Evolutionary conservation across 2,888 invertebrate species (phyloP), one percentile per base, ranked within the genome.

Genomic region (Aspidiotus rigidus): DNA sequence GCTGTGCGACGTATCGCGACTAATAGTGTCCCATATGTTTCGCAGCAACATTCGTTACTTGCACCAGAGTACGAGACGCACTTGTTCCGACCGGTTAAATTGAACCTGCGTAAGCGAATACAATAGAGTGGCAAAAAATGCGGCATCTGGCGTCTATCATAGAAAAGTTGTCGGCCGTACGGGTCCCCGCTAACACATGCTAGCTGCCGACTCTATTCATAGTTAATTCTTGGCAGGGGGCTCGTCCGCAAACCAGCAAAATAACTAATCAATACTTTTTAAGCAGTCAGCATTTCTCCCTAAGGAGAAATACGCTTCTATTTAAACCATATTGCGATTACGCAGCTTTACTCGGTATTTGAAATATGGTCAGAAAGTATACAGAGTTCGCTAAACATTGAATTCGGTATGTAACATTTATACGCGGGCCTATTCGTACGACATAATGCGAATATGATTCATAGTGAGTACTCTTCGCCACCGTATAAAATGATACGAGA

Each of bases 91-190:
- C 49, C 49, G 55, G 49, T 64, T 64, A 64, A 41, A 64, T 64
- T 54, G 55, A 63, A 64, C 64, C 64, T 64, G 64, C 63, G 49
- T 63, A 63, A 63, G 63, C 49, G 63, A 28, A 39, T 63, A 64
- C 60, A 67, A 67, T 67, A 67, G 69, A 56, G 44, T 49, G 49
- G 62, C 49, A 16, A 69, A 69, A 69, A 69, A 69, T 62, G 28
- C 55, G 63, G 69, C 69, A 69, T 69, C 69, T 69, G 69, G 69
- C 69, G 62, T 69, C 69, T 56, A 69, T 69, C 69, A 69, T 9
- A 53, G 28, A 15, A 44, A 56, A 56, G 42, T 69, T 55, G 62
- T 57, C 67, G 57, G 56, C 56, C 10, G 56, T 56, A 56, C n/a
- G 17, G 56, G 17, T 69, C 62, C 56, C 69, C 69, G 63, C 69